Percentiles rank a stretch among this genome's conserved stretches.
phyloP scores from a whole-genome alignment of 2,888 invertebrate species.

The Arrhopalites spinosus region DNA sequence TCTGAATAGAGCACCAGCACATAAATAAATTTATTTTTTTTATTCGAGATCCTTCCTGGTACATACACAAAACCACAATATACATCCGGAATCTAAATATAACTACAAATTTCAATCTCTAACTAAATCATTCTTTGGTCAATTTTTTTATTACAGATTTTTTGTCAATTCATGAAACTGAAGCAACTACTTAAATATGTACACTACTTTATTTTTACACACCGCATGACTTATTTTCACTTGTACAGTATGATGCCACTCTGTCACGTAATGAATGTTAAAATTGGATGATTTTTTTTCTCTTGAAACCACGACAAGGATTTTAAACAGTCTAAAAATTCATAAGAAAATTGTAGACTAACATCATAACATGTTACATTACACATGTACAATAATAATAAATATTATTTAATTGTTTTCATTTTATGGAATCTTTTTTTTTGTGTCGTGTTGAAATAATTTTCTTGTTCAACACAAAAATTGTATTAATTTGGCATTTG shows the following conservation, averaged over 20 bases:
- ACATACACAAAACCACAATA: neutral
- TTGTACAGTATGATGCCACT: too few relatives aligned
- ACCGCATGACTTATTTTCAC: neutral
- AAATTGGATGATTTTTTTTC: neutral
- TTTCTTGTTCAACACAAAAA: neutral
- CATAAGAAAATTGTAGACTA: too few relatives aligned
- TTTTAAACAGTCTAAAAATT: neutral
- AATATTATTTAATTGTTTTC: too few relatives aligned
- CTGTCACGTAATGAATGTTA: too few relatives aligned
- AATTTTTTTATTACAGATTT: constrained; percentile 11
- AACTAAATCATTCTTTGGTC: neutral
- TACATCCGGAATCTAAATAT: neutral
- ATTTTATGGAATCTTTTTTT: too few relatives aligned
- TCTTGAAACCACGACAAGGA: neutral
- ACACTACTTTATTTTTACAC: neutral
- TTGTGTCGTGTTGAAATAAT: too few relatives aligned
- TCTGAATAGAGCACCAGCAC: neutral
- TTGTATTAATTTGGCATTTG: neutral
- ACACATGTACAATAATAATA: too few relatives aligned
- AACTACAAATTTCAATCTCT: constrained; percentile 19
- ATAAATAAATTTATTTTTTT: neutral
- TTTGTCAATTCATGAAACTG: constrained; percentile 22
- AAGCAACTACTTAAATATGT: constrained; percentile 27
- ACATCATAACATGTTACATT: too few relatives aligned
- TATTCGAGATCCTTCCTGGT: neutral